Percentiles rank a stretch among this genome's conserved stretches.
Conservation (phyloP, 1,140 invertebrate genomes). For the Tetragonula clypearis region DNA sequence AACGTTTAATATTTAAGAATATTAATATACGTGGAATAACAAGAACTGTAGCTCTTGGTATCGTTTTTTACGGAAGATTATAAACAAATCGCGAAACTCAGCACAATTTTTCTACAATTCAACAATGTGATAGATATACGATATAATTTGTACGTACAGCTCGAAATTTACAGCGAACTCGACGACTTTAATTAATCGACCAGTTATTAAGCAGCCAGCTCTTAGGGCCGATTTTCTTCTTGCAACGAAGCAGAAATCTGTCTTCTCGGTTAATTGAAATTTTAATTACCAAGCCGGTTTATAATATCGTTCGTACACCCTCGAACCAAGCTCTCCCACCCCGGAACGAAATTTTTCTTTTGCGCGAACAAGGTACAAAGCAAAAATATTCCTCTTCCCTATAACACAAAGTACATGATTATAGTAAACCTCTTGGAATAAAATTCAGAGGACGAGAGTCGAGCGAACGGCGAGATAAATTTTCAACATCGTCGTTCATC, state of each 20-base stretch:
- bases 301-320: neutral
- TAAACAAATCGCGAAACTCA: too few relatives aligned
- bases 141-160: too few relatives aligned
- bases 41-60: too few relatives aligned
- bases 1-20: neutral
- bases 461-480: neutral
- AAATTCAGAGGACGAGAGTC: neutral
- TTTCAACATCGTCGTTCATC: neutral
- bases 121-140: neutral
- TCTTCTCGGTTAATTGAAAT: slow-evolving; percentile 25
- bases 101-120: neutral
- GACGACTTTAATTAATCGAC: slow-evolving; percentile 9
- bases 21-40: too few relatives aligned
- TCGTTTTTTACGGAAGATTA: too few relatives aligned
- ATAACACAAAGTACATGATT: neutral
- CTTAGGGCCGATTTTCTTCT: neutral
- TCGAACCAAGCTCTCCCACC: too few relatives aligned
- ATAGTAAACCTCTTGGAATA: neutral
- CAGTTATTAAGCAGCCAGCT: neutral
- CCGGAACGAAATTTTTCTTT: neutral
- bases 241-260: neutral
- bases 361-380: neutral
- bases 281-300: slow-evolving; percentile 20
- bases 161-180: neutral
- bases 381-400: neutral